Conservation (phyloP, 2,888 invertebrate species). For the Nowickia ferox region DNA sequence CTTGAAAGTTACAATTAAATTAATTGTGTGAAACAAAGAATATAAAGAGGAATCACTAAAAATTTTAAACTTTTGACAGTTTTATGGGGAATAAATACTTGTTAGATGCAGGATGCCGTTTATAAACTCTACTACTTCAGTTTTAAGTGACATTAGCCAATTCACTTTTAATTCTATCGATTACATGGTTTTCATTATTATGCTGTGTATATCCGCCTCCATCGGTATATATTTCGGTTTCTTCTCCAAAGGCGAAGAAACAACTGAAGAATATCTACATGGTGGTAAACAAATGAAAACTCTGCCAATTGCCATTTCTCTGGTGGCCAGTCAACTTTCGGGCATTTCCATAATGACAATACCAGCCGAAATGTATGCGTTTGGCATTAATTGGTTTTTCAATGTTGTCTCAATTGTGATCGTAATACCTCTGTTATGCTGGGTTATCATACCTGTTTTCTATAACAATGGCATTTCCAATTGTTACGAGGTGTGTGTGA, state of each 20-base stretch:
- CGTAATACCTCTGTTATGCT: slow-evolving; percentile 79
- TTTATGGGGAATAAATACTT: background rate
- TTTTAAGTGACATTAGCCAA: slow-evolving; percentile 61
- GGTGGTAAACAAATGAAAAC: slow-evolving; percentile 85
- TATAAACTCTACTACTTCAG: slow-evolving; percentile 33
- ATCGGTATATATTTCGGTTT: slow-evolving; percentile 86
- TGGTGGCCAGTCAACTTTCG: slow-evolving; percentile 85
- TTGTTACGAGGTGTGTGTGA: slow-evolving; percentile 83
- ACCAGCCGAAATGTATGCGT: slow-evolving; percentile 84
- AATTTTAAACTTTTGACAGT: background rate
- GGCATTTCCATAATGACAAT: slow-evolving; percentile 85
- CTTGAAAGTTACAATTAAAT: background rate
- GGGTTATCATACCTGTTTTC: slow-evolving; percentile 84
- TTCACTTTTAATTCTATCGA: slow-evolving; percentile 82
- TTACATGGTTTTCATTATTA: slow-evolving; percentile 84
- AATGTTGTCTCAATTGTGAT: slow-evolving; percentile 82
- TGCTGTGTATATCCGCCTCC: slow-evolving; percentile 84
- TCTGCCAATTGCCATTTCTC: slow-evolving; percentile 86
- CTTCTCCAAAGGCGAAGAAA: slow-evolving; percentile 83
- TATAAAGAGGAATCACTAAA: background rate
- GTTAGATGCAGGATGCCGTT: slow-evolving; percentile 19
- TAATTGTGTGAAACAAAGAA: background rate
- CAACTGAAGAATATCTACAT: slow-evolving; percentile 85
- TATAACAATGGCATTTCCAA: slow-evolving; percentile 84
- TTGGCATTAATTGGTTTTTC: slow-evolving; percentile 83